Percentiles rank a stretch among this genome's conserved stretches.
These are phyloP conservation scores for Ormyrus nitidulus DNA, from an alignment of 2,888 invertebrate species.

Conservation along the genomic window DNA sequence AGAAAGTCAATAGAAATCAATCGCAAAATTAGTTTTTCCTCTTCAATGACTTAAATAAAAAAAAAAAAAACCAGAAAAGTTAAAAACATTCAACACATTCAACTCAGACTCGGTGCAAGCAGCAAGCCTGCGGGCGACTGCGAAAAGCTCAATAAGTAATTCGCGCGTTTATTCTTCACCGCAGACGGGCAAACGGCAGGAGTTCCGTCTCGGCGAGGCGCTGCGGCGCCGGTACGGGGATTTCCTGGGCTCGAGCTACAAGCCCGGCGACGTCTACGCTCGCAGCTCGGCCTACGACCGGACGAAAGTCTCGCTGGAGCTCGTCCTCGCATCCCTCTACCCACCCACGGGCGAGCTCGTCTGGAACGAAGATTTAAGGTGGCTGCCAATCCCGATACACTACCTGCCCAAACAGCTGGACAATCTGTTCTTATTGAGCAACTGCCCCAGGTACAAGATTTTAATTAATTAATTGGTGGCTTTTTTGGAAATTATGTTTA, in stretches of 20 bases:
- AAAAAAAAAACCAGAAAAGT: no score
- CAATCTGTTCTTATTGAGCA: conserved; percentile 4
- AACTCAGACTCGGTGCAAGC: no score
- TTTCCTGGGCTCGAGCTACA: conserved; percentile 74
- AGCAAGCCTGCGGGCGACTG: no score
- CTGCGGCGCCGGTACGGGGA: conserved; percentile 75
- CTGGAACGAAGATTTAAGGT: conserved; percentile 78
- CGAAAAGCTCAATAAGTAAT: no score
- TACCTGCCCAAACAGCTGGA: conserved; percentile 41
- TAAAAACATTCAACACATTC: no score
- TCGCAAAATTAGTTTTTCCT: no score
- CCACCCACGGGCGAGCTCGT: conserved; percentile 78
- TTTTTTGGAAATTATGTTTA: no score
- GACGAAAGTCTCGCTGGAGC: conserved; percentile 83
- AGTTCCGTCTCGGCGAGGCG: conserved; percentile 75
- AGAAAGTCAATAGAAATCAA: no score
- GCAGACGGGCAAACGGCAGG: conserved; percentile 77
- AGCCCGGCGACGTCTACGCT: conserved; percentile 69
- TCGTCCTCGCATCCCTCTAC: conserved; percentile 81
- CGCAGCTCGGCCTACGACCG: conserved; percentile 82
- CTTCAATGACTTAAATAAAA: no score
- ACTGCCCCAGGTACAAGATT: conserved; percentile 36
- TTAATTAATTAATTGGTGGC: no score
- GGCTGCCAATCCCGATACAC: conserved; percentile 81
- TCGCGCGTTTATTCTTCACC: neutral